Base-by-base conservation (phyloP, 2,113 vertebrate species). In the Hippolais icterina region DNA sequence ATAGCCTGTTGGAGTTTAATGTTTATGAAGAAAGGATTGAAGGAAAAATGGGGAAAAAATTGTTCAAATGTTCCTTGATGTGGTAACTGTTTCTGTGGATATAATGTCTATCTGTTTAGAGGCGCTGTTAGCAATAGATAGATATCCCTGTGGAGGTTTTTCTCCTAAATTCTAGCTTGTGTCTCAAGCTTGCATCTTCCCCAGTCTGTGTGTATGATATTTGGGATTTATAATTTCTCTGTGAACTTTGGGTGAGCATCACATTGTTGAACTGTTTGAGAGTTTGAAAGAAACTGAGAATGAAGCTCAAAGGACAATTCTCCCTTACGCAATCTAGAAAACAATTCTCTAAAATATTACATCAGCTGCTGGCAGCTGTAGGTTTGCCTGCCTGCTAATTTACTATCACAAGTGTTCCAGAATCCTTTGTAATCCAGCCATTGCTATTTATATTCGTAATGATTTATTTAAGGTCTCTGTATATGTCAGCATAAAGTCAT, bases 291-390 rank as follows among this genome's bases (percentile, higher is more conserved):
- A 80, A 89, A 57, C 11, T 3, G 61, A 86, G 69, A 83, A 56
- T 0, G 20, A 84, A 94, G 70, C 74, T 93, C 59, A 84, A 77
- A 95, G 87, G 87, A 70, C 64, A 90, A 75, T 70, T 93, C 82
- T 75, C 87, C 71, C 77, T 94, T 92, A 89, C 5, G 6, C 90
- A 95, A 91, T 85, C 72, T 82, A 69, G 91, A 93, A 94, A 96
- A 97, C 79, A 92, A 94, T 82, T 84, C 83, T 83, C 68, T 93
- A 92, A 92, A 93, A 94, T 94, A 97, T 93, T 95, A 89, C 92
- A 94, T 96, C 90, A 97, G 93, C 83, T 91, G 72, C 59, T 97
- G 95, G 89, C 95, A 96, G 89, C 94, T 80, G 69, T 80, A 94
- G 25, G 71, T 91, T 89, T 95, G 87, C 89, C 74, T 85, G 93